These are phyloP conservation scores for Parasteatoda lunata DNA, from an alignment of 2,888 invertebrate genomes.

Conservation along the genomic window DNA sequence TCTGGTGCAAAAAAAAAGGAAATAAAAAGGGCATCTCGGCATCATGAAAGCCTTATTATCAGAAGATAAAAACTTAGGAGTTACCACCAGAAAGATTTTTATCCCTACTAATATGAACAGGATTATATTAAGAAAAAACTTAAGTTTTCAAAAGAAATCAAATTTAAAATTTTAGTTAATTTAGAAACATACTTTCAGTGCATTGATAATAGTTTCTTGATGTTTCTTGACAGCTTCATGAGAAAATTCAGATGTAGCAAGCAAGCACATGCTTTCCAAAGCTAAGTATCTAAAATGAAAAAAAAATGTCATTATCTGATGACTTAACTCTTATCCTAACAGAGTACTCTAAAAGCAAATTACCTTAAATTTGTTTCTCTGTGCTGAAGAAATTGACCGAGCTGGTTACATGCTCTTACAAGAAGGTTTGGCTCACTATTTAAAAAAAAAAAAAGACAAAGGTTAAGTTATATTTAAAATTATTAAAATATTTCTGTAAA, in stretches of 20 bases:
- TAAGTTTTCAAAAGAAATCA: not conserved
- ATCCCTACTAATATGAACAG: no score
- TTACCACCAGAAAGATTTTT: no score
- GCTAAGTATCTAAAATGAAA: slow-evolving; percentile 84
- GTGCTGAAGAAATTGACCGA: slow-evolving; percentile 94
- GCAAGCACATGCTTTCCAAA: slow-evolving; percentile 98
- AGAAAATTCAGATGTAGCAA: slow-evolving; percentile 99
- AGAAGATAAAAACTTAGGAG: no score
- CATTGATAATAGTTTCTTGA: slow-evolving; percentile 98
- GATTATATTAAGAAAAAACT: not conserved
- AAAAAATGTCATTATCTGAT: not conserved
- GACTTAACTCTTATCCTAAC: not conserved
- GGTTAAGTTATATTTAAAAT: no score
- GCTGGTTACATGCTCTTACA: slow-evolving; percentile 98
- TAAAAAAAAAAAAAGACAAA: not conserved
- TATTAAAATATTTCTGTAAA: no score
- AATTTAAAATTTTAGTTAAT: not conserved
- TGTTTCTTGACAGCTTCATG: slow-evolving; percentile 99
- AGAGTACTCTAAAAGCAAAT: not conserved
- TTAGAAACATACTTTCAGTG: slow-evolving; percentile 84
- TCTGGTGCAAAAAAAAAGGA: no score
- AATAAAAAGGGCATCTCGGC: no score
- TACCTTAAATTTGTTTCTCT: slow-evolving; percentile 96
- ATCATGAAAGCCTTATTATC: no score
- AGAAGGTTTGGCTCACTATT: slow-evolving; percentile 92